phyloP scores from a whole-genome alignment of 2,113 vertebrate species.

The Passer domesticus region DNA sequence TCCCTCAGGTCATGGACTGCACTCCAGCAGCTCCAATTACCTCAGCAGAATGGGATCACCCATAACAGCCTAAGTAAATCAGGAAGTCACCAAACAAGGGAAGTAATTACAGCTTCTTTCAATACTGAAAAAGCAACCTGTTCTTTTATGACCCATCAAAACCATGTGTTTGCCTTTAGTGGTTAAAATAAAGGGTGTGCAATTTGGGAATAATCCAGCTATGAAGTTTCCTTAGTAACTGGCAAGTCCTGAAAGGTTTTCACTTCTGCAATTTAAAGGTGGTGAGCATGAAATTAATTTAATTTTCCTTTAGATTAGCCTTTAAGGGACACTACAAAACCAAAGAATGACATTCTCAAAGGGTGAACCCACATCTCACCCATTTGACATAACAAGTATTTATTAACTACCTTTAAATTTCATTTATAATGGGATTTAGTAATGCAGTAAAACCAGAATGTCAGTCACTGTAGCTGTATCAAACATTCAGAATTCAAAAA shows the following conservation, averaged over 20 bases:
- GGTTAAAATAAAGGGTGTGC: slow-evolving; percentile 61
- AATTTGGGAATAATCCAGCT: slow-evolving; percentile 66
- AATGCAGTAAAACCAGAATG: background rate
- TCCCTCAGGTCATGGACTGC: slow-evolving; percentile 46
- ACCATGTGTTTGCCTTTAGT: slow-evolving; percentile 68
- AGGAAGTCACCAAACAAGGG: slow-evolving; percentile 67
- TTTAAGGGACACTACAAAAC: slow-evolving; percentile 30
- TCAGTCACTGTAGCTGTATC: background rate
- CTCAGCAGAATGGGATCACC: slow-evolving; percentile 41
- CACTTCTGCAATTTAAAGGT: slow-evolving; percentile 38
- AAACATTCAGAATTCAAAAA: background rate
- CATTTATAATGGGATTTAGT: slow-evolving; percentile 10
- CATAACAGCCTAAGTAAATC: slow-evolving; percentile 57
- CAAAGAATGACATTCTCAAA: background rate
- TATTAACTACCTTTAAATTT: slow-evolving; percentile 11
- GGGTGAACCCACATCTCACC: background rate
- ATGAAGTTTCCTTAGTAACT: slow-evolving; percentile 63
- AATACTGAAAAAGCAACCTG: slow-evolving; percentile 61
- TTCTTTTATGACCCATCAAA: slow-evolving; percentile 66
- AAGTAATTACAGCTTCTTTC: slow-evolving; percentile 68
- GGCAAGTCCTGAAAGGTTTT: slow-evolving; percentile 59
- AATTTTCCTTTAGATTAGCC: slow-evolving; percentile 49
- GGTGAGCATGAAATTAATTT: slow-evolving; percentile 47
- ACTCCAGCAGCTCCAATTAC: slow-evolving; percentile 58
- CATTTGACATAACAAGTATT: background rate